Base-by-base conservation (phyloP, 2,888 invertebrate species). In the Cheilosia urbana region DNA sequence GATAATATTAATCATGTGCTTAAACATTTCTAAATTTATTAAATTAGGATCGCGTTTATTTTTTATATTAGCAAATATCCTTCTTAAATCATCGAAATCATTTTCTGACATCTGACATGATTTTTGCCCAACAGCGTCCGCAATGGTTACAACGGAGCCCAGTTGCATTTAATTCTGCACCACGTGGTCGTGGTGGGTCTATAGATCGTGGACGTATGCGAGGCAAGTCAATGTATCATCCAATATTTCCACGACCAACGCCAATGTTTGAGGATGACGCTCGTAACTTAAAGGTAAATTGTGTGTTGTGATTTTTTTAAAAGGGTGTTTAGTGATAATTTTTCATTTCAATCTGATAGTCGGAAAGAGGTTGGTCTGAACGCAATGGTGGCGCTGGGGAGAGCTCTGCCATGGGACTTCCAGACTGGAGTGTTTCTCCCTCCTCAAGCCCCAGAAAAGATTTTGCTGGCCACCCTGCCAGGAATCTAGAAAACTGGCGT, bases 101-200 rank as follows among this genome's bases (percentile, higher is more conserved):
- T n/a, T n/a, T n/a, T n/a, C n/a, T n/a, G n/a, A n/a, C n/a, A 3
- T 27, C 27, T 1, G 27, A 27, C 27, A 9, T 58, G 62, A 55
- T 5, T 11, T 19, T 17, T 85, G 76, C 5, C 49, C 7, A 91
- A 89, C 89, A 90, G 60, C 89, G 91, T 2, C 92, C 93, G 62
- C 90, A 91, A 37, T 94, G 94, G 94, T 77, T 90, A 40, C 90
- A 91, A 78, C 92, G 93, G 17, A 91, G 91, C 30, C 91, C 93
- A 17, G 92, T 93, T 24, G 89, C 89, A 49, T 91, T 91, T 58
- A 47, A 90, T 90, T 72, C 88, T 92, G 42, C 91, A 81, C 85
- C 92, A 87, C 88, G 93, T 81, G 90, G 93, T 11, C 92, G 93
- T 30, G 93, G 94, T 11, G 93, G 93, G 19, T 92, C 93, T 1